A percentile compares a stretch with the other conserved stretches of the same genome.
phyloP scores from a whole-genome alignment of 2,113 vertebrate species.

The Oryzias woworae region DNA sequence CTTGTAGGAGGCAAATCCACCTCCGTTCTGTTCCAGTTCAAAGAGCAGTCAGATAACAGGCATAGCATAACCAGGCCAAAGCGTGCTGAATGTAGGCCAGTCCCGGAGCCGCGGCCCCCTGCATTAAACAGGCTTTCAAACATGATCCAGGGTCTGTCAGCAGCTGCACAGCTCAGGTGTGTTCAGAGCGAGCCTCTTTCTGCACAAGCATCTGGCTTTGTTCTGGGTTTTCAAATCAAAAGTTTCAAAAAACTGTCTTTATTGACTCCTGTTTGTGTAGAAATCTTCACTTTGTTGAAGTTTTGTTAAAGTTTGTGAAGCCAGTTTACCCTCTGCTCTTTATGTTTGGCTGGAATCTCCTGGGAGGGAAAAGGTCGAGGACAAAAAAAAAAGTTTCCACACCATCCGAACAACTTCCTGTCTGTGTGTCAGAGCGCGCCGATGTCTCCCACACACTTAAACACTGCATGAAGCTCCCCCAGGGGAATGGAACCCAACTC shows the following conservation, averaged over 20 bases:
- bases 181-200: too few species aligned
- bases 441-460: too few species aligned
- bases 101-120: constrained; percentile 21
- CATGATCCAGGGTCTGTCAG: not conserved
- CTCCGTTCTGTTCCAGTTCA: constrained; percentile 66
- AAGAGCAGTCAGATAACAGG: constrained; percentile 41
- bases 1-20: constrained; percentile 66
- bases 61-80: constrained; percentile 58
- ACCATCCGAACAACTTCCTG: too few species aligned
- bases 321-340: not conserved
- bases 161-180: too few species aligned
- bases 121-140: constrained; percentile 1
- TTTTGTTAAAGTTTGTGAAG: constrained; percentile 28
- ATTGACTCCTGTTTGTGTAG: too few species aligned
- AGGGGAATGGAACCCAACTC: too few species aligned
- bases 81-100: constrained; percentile 42
- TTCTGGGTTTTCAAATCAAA: too few species aligned
- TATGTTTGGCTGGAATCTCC: constrained; percentile 21
- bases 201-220: too few species aligned
- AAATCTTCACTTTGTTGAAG: constrained; percentile 11
- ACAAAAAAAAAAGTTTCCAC: too few species aligned
- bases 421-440: too few species aligned
- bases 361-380: constrained; percentile 2
- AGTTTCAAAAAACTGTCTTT: too few species aligned
- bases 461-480: too few species aligned